Percentiles rank a stretch among this genome's conserved stretches.
phyloP scores from a whole-genome alignment of 2,888 invertebrate genomes.

The Epinotia bilunana region DNA sequence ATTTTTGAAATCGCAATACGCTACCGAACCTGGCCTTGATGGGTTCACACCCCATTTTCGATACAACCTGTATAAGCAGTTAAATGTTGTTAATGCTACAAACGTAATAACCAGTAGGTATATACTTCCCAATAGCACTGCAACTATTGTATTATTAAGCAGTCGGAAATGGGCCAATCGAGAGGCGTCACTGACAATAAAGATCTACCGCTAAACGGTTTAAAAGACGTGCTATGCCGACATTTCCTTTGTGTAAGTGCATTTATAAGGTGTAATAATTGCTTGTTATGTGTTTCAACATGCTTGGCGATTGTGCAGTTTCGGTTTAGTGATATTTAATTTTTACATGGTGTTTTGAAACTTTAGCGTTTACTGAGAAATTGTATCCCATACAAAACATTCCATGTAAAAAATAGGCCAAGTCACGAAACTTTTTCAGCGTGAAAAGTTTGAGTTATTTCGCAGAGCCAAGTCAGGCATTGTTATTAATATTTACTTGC shows the following conservation, averaged over 20 bases:
- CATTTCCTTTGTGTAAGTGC: slow-evolving; percentile 1
- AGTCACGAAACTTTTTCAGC: no score
- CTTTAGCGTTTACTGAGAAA: background rate
- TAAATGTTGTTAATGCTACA: background rate
- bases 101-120: background rate
- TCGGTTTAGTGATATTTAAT: background rate
- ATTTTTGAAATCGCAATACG: no score
- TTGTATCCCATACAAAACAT: no score
- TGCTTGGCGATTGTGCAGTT: background rate
- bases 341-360: background rate
- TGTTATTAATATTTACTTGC: no score
- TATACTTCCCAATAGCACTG: background rate
- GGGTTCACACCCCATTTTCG: no score
- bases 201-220: slow-evolving; percentile 20
- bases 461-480: no score
- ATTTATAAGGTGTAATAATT: slow-evolving; percentile 4
- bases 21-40: no score
- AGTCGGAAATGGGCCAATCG: slow-evolving; percentile 19
- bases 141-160: background rate
- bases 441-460: no score
- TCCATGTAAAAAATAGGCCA: no score
- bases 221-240: background rate
- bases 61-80: no score
- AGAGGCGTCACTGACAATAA: slow-evolving; percentile 8
- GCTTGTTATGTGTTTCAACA: slow-evolving; percentile 11